These are phyloP conservation scores for Cerastis leucographa DNA, from an alignment of 2,888 invertebrate genomes.

Conservation along the genomic window DNA sequence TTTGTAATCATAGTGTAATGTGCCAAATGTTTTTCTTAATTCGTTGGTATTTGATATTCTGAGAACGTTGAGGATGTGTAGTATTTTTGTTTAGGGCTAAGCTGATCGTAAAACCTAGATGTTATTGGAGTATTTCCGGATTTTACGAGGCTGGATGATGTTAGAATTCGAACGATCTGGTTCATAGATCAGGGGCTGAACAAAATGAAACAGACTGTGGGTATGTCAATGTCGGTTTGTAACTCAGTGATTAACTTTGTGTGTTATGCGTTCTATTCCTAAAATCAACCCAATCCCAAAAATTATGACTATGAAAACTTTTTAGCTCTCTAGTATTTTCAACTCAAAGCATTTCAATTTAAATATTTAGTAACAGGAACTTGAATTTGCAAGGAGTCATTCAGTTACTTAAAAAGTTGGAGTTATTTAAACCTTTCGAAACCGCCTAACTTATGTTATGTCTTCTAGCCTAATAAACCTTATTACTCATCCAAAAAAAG, in stretches of 20 bases:
- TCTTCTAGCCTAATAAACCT: background rate
- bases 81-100: constrained; percentile 33
- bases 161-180: constrained; percentile 2
- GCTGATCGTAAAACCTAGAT: constrained; percentile 49
- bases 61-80: constrained; percentile 18
- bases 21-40: constrained; percentile 38
- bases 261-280: background rate
- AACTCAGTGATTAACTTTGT: background rate
- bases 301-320: background rate
- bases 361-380: background rate
- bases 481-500: constrained; percentile 8
- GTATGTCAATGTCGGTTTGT: background rate
- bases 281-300: background rate
- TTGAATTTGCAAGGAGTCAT: background rate
- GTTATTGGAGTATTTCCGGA: constrained; percentile 32
- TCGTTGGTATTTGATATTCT: constrained; percentile 34
- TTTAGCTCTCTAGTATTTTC: background rate
- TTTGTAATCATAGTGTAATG: constrained; percentile 43
- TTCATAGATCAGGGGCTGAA: constrained; percentile 13
- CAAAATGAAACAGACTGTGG: constrained; percentile 3
- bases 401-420: background rate
- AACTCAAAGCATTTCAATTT: background rate
- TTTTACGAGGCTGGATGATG: constrained; percentile 38
- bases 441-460: background rate
- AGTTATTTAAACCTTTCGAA: background rate